Conservation (phyloP, 2,888 invertebrate genomes). For the Caenorhabditis japonica region DNA sequence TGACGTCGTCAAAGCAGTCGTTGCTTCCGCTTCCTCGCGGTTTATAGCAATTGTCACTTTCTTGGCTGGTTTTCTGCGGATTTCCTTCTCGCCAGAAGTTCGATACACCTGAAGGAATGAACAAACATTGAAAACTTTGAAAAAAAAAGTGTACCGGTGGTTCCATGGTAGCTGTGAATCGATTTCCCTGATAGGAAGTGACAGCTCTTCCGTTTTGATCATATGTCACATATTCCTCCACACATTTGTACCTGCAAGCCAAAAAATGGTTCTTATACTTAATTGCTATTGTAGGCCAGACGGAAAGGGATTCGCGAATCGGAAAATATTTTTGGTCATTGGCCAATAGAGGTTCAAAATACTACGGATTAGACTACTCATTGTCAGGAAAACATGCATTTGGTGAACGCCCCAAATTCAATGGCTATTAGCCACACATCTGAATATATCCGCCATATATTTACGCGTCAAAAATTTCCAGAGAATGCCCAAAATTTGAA, state of each 20-base stretch:
- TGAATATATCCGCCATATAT: no score
- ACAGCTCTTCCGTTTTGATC: conserved; percentile 40
- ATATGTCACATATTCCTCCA: conserved; percentile 60
- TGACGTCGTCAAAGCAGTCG: conserved; percentile 23
- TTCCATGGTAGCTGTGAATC: conserved; percentile 43
- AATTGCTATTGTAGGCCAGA: conserved; percentile 1
- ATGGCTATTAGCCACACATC: no score
- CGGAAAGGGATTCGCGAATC: no score
- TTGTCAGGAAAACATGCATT: no score
- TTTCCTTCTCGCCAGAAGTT: conserved; percentile 30
- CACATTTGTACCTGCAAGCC: conserved; percentile 58
- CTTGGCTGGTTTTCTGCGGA: conserved; percentile 43
- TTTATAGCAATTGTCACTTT: conserved; percentile 44
- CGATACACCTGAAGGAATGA: conserved; percentile 30
- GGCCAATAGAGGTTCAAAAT: no score
- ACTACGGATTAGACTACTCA: no score
- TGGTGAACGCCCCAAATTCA: no score
- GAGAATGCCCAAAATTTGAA: no score
- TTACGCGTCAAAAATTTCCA: no score
- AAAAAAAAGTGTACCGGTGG: conserved; percentile 15
- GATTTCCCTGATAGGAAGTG: conserved; percentile 29
- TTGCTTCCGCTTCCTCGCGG: conserved; percentile 10
- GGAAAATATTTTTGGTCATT: no score
- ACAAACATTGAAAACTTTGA: background rate
- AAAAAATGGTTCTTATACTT: background rate